A percentile compares a stretch with the other conserved stretches of the same genome.
Evolutionary conservation across 2,888 invertebrate genomes (phyloP).

Genomic region (Leucania comma): DNA sequence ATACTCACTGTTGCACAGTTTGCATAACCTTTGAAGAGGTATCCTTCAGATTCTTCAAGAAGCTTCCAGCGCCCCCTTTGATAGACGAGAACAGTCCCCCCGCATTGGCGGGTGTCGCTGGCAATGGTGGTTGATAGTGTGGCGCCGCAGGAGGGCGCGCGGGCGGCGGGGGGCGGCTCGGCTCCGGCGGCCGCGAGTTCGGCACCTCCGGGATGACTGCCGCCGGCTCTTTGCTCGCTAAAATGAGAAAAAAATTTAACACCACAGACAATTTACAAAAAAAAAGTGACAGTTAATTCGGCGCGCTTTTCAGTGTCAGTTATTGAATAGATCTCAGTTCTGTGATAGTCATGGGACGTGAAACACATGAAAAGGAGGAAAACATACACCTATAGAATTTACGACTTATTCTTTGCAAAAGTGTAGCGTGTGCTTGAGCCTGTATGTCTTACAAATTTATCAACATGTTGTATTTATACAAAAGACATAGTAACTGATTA

Average conservation of each 20-base stretch:
- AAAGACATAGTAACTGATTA: neutral
- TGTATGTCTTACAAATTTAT: neutral
- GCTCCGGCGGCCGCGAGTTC: constrained; percentile 81
- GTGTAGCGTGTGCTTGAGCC: neutral
- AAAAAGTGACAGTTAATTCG: constrained; percentile 7
- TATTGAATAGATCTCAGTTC: neutral
- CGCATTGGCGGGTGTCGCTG: constrained; percentile 75
- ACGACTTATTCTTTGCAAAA: neutral
- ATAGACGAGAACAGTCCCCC: constrained; percentile 96
- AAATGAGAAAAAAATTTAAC: constrained; percentile 62
- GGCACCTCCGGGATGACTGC: constrained; percentile 76
- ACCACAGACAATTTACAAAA: neutral
- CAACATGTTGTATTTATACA: neutral
- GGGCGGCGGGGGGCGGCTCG: constrained; percentile 79
- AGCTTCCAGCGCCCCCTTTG: constrained; percentile 97
- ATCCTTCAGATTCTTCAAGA: constrained; percentile 98
- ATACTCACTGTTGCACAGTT: constrained; percentile 96
- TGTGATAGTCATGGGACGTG: neutral
- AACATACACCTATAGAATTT: neutral
- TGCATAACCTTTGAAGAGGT: constrained; percentile 99
- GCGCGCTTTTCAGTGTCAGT: constrained; percentile 14
- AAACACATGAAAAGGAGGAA: neutral
- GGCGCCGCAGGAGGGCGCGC: constrained; percentile 78
- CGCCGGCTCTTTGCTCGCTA: constrained; percentile 79
- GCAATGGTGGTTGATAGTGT: constrained; percentile 77